Percentiles rank a stretch among this genome's conserved stretches.
Conservation (phyloP, 2,888 invertebrate species). For the Eupithecia subumbrata region DNA sequence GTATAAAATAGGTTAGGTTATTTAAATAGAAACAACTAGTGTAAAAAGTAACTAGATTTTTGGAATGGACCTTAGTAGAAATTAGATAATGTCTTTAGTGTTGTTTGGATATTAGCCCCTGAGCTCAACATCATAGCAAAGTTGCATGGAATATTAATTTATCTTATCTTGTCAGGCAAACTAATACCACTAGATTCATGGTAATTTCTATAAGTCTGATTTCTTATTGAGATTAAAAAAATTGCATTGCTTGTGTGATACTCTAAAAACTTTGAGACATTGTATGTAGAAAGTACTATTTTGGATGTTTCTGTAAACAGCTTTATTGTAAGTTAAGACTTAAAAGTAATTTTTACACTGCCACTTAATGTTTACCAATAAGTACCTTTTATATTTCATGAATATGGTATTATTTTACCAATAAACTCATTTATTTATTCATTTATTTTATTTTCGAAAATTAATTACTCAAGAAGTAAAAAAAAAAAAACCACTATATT, state of each 20-base stretch:
- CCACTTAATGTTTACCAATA: slow-evolving; percentile 69
- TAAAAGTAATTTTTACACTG: slow-evolving; percentile 71
- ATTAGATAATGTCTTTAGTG: slow-evolving; percentile 19
- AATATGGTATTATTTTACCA: slow-evolving; percentile 49
- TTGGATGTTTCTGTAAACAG: slow-evolving; percentile 52
- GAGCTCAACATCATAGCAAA: background rate
- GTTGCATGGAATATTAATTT: background rate
- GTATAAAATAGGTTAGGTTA: slow-evolving; percentile 25
- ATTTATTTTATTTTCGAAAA: background rate
- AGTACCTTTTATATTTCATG: slow-evolving; percentile 55
- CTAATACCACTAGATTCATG: slow-evolving; percentile 22
- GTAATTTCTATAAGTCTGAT: slow-evolving; percentile 31
- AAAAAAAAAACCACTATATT: background rate
- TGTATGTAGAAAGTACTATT: slow-evolving; percentile 50
- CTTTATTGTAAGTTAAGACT: slow-evolving; percentile 64
- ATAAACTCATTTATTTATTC: slow-evolving; percentile 50
- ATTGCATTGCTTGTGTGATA: slow-evolving; percentile 74
- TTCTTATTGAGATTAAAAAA: slow-evolving; percentile 50
- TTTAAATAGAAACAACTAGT: slow-evolving; percentile 29
- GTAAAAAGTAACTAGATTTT: slow-evolving; percentile 24
- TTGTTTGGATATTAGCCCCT: slow-evolving; percentile 21
- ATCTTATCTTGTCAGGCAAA: background rate
- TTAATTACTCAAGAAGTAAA: background rate
- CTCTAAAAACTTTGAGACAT: slow-evolving; percentile 53
- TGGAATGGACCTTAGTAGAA: slow-evolving; percentile 16